These are phyloP conservation scores for Batillaria attramentaria DNA, from an alignment of 1,140 invertebrate species.

Conservation along the genomic window DNA sequence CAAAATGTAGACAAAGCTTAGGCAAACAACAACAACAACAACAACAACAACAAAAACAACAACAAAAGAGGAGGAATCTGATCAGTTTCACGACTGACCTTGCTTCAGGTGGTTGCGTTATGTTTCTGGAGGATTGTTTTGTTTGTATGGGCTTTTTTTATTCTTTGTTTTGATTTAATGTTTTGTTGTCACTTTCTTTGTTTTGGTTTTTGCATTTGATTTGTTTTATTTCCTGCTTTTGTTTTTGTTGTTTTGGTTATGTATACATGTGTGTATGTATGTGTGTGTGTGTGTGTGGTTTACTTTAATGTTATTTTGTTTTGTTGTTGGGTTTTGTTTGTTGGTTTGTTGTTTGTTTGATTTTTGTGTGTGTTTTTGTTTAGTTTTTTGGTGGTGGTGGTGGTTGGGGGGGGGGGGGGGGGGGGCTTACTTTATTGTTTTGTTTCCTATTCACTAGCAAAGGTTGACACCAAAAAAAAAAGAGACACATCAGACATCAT, in stretches of 20 bases:
- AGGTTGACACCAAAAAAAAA: no score
- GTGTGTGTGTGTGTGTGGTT: not conserved
- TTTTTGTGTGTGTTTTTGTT: no score
- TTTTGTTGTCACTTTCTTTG: no score
- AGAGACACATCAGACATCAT: no score
- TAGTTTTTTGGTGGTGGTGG: no score
- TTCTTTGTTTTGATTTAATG: no score
- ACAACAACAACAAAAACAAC: conserved; percentile 18
- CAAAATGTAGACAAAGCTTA: not conserved
- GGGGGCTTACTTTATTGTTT: no score
- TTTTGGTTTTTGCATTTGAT: no score
- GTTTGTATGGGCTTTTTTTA: not conserved
- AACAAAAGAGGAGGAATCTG: not conserved
- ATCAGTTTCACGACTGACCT: not conserved
- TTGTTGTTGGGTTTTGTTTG: no score
- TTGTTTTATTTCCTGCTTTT: not conserved
- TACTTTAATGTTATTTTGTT: not conserved
- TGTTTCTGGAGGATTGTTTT: not conserved
- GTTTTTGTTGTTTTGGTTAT: not conserved
- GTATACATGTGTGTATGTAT: not conserved
- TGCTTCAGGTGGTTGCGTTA: not conserved
- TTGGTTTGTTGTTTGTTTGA: no score
- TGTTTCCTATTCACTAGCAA: no score
- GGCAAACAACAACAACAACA: not conserved
- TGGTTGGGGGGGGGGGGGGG: no score